Percentiles rank a stretch among this genome's conserved stretches.
Conservation (phyloP, 2,797 vertebrate genomes). For the Glyptemys insculpta region DNA sequence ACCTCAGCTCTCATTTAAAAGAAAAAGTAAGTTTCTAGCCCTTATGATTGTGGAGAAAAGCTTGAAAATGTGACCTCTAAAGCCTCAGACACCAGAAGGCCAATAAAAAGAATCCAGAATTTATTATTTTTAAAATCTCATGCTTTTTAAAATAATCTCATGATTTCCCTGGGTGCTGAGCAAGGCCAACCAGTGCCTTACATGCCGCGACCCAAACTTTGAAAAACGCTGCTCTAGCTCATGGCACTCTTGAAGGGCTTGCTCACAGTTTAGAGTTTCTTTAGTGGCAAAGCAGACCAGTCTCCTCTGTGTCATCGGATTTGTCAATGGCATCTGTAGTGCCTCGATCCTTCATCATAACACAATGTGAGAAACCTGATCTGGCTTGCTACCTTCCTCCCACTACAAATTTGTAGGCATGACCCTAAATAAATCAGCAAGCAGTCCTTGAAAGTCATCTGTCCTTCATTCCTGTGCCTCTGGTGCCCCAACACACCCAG, state of each 20-base stretch:
- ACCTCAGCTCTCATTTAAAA: not conserved
- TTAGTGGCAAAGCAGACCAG: not conserved
- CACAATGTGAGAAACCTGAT: not conserved
- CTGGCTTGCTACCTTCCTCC: not conserved
- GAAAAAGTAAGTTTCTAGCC: not conserved
- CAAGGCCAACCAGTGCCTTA: too few species aligned
- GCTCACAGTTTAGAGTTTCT: not conserved
- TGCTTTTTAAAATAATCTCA: not conserved
- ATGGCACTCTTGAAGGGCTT: not conserved
- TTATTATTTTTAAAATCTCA: slow-evolving; percentile 6
- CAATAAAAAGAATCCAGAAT: not conserved
- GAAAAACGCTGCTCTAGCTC: not conserved
- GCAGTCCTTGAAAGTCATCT: not conserved
- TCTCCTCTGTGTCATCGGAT: not conserved
- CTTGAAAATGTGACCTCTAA: not conserved
- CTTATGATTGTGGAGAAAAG: not conserved
- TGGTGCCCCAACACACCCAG: too few species aligned
- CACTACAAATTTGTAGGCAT: fast-evolving
- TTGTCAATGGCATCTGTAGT: not conserved
- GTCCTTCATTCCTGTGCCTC: not conserved
- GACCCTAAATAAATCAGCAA: not conserved
- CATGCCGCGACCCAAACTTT: too few species aligned
- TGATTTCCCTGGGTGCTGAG: not conserved
- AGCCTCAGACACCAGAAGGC: not conserved
- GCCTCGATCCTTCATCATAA: not conserved